Evolutionary conservation across 2,113 vertebrate species (phyloP).

Genomic region (Serinus canaria): DNA sequence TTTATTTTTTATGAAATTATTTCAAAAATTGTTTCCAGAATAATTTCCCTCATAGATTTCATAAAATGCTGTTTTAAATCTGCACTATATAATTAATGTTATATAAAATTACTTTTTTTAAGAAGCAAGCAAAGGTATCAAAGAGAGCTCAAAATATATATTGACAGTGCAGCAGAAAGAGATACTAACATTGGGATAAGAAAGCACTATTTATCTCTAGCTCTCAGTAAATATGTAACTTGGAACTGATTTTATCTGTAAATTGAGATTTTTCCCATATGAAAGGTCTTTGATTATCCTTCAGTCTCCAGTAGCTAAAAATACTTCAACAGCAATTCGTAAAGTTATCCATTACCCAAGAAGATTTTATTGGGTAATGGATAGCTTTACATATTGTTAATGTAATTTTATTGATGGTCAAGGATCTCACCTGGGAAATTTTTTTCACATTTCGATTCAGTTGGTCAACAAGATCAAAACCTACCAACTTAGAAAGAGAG

Average conservation of each 20-base stretch:
- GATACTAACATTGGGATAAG: background rate
- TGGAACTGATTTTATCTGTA: background rate
- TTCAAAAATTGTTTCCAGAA: background rate
- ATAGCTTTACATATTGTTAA: no score
- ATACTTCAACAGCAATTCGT: background rate
- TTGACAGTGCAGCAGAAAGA: background rate
- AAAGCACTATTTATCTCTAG: background rate
- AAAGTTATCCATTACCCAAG: background rate
- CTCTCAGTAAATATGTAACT: background rate
- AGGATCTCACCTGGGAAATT: background rate
- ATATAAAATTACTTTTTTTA: background rate
- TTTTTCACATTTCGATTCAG: background rate
- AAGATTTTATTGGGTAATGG: background rate
- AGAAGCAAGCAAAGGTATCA: background rate
- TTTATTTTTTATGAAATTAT: background rate
- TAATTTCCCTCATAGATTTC: background rate
- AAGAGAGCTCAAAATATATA: background rate
- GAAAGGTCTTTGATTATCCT: background rate
- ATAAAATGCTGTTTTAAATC: background rate
- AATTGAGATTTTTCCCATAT: background rate
- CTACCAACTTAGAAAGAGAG: background rate
- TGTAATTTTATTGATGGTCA: background rate
- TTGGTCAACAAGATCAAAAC: background rate
- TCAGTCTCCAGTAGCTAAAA: background rate
- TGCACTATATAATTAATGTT: background rate